Evolutionary conservation across 2,797 vertebrate genomes (phyloP).

Genomic region (Huso huso): DNA sequence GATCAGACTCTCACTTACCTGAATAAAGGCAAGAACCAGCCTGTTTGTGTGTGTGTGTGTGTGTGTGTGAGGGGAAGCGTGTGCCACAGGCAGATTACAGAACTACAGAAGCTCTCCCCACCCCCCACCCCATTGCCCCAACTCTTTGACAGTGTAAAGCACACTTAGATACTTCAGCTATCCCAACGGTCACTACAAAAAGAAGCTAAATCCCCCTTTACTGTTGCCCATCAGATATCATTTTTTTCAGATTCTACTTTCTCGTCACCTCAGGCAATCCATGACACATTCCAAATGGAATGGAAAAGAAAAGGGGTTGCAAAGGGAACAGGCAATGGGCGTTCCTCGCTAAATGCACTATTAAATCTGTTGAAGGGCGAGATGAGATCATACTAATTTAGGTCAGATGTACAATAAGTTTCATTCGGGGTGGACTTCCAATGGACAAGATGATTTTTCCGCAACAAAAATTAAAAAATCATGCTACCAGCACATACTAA

Average conservation of each 20-base stretch:
- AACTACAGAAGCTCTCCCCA: too few species aligned
- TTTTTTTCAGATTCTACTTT: neutral
- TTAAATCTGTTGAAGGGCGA: conserved; percentile 72
- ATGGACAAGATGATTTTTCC: too few species aligned
- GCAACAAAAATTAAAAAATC: neutral
- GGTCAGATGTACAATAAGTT: conserved; percentile 61
- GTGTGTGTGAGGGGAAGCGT: neutral
- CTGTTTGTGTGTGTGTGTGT: too few species aligned
- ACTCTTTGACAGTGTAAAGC: neutral
- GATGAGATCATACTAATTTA: conserved; percentile 81
- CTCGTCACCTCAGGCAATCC: conserved; percentile 54
- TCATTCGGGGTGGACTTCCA: neutral
- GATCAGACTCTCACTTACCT: too few species aligned
- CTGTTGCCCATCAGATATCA: conserved; percentile 9
- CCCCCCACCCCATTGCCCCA: too few species aligned
- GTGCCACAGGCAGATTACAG: neutral
- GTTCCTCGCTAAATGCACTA: conserved; percentile 74
- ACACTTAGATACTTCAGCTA: neutral
- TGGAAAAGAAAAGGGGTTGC: conserved; percentile 43
- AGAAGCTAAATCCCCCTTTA: neutral
- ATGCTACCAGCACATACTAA: too few species aligned
- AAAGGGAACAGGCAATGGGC: conserved; percentile 66
- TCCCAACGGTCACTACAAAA: neutral
- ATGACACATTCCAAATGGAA: conserved; percentile 74
- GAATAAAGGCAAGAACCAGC: too few species aligned